These are phyloP conservation scores for Zaprionus ghesquierei DNA, from an alignment of 1,140 invertebrate genomes.

Conservation along the genomic window DNA sequence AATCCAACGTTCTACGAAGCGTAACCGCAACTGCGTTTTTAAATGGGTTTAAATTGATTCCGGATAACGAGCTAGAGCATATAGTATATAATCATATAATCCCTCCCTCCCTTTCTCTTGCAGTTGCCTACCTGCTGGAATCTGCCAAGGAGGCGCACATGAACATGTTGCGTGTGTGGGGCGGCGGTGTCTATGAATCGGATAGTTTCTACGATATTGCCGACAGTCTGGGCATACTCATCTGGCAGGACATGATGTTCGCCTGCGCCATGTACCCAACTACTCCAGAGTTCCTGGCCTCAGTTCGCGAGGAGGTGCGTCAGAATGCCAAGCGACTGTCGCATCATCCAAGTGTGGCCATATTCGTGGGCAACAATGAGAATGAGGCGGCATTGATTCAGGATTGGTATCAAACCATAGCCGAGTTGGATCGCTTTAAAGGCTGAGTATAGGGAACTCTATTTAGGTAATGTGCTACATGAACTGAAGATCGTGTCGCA, in stretches of 20 bases:
- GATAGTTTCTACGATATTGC: conserved; percentile 95
- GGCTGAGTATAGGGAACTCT: conserved; percentile 93
- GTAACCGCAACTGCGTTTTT: not conserved
- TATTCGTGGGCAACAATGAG: conserved; percentile 99
- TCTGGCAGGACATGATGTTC: conserved; percentile 99
- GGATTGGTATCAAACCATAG: conserved; percentile 91
- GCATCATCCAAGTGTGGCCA: conserved; percentile 93
- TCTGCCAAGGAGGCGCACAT: conserved; percentile 92
- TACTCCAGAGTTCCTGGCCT: conserved; percentile 87
- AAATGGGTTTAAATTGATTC: not conserved
- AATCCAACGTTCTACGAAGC: not conserved
- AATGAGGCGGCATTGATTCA: conserved; percentile 95
- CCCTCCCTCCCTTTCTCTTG: no score
- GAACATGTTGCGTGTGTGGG: conserved; percentile 98
- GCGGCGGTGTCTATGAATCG: conserved; percentile 97
- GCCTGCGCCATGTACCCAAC: conserved; percentile 98
- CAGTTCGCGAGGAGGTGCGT: conserved; percentile 90
- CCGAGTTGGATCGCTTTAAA: conserved; percentile 86
- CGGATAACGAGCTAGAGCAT: not conserved
- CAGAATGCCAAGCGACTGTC: conserved; percentile 94
- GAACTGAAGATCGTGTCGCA: conserved; percentile 86
- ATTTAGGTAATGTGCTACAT: conserved; percentile 90
- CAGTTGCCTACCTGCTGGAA: conserved; percentile 86
- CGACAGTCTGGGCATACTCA: conserved; percentile 91
- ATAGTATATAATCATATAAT: not conserved